Base-by-base conservation (phyloP, 2,797 vertebrate genomes). In the Ctenopoma multispine region DNA sequence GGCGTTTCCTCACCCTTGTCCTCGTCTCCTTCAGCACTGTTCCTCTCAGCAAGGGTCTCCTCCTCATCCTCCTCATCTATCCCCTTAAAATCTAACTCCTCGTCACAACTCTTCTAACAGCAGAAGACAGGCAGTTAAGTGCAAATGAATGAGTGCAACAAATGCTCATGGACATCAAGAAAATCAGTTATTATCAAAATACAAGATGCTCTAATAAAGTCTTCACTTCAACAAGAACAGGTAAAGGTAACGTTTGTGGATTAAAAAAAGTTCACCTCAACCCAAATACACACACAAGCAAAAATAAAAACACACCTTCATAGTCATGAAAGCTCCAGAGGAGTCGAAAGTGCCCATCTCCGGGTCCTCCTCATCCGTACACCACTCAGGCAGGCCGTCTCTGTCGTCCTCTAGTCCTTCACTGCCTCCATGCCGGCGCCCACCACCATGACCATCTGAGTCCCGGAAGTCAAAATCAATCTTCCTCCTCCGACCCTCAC, bases 301-400 rank as follows among this genome's bases (percentile, higher is more conserved):
- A 31, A 31, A 31, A 23, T 10, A 48, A n/a, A 43, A 3, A 67
- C 77, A 54, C 20, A 92, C 70, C 90, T 95, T 96, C 92, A 96
- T 92, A 17, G 96, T 88, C 91, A 98, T 92, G 89, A 96, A 97
- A 34, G 96, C 96, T 64, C 97, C 97, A 0, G 97, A 96, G 15
- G 96, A 96, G 85, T 98, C 97, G 1, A 98, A 98, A 15, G 97
- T 98, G 67, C 96, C 96, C 97, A 97, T 96, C 70, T 96, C 96
- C 23, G 95, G 95, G 0, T 97, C 96, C 82, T 96, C 96, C 17
- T 98, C 97, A 0, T 98, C 96, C 4, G 96, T 94, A 73, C 96
- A 98, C 96, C 97, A 98, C 84, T 98, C 97, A 0, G 97, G 97
- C 76, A 97, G 93, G 21, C 96, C 96, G 0, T 96, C 96, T 68